Conservation (phyloP, 2,797 vertebrate genomes). For the Halcyon chelicuti region DNA sequence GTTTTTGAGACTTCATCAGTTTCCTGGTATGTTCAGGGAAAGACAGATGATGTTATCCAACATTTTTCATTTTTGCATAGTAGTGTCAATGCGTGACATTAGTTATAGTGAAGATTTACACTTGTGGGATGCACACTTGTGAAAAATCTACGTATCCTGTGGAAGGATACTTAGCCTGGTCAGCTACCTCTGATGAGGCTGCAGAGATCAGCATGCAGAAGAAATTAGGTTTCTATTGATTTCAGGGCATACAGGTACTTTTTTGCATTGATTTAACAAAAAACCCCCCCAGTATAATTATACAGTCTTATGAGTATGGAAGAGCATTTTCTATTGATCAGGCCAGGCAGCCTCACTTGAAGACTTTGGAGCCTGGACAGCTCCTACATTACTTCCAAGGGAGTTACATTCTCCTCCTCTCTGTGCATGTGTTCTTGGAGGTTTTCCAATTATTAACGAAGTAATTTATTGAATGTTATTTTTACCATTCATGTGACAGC, state of each 20-base stretch:
- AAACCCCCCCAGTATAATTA: neutral
- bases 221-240: neutral
- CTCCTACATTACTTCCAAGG: neutral
- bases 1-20: neutral
- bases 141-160: neutral
- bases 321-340: neutral
- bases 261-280: neutral
- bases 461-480: neutral
- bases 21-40: neutral
- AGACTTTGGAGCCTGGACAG: neutral
- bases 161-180: neutral
- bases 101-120: neutral
- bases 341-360: accelerated
- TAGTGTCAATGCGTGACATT: neutral
- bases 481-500: neutral
- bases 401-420: neutral
- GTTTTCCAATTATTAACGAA: neutral
- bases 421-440: neutral
- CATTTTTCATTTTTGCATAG: neutral
- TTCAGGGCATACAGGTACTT: neutral
- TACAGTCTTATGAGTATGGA: neutral
- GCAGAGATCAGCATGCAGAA: neutral
- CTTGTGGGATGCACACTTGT: neutral
- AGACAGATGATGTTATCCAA: neutral
- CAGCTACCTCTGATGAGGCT: neutral